Evolutionary conservation across 2,797 vertebrate species (phyloP).

Genomic region (Acanthiza pusilla): DNA sequence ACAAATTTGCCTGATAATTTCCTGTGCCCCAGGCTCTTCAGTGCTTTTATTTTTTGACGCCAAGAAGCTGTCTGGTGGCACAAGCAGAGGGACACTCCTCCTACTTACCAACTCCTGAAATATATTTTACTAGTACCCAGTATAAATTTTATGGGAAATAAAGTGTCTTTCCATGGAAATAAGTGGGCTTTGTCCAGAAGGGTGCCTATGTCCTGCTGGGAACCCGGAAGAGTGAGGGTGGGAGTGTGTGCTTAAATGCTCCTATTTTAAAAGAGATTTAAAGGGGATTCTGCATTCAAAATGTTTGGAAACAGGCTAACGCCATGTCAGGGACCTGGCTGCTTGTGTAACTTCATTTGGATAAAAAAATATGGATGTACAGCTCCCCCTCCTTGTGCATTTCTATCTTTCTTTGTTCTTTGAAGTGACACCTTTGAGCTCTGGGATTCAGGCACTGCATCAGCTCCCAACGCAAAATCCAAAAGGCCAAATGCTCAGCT

Average conservation of each 20-base stretch:
- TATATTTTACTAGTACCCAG: not conserved
- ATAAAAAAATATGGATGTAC: accelerated
- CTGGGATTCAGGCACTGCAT: not conserved
- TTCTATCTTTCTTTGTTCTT: not conserved
- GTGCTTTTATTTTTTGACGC: not conserved
- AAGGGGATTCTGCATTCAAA: not conserved
- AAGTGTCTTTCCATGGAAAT: not conserved
- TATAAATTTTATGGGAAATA: not conserved
- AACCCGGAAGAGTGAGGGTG: not conserved
- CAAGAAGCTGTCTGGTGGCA: not conserved
- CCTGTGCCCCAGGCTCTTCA: not conserved
- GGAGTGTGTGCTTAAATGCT: not conserved
- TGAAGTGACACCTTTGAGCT: not conserved
- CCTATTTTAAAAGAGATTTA: not conserved
- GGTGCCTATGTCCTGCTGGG: accelerated
- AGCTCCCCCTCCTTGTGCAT: not conserved
- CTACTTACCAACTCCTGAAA: not conserved
- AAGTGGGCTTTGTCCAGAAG: not conserved
- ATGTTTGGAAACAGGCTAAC: not conserved
- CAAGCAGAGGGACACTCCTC: not conserved
- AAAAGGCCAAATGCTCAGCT: not conserved
- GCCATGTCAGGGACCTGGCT: not conserved
- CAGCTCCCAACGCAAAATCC: not conserved
- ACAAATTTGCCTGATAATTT: not conserved
- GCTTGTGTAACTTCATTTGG: not conserved